Evolutionary conservation across 2,113 vertebrate species (phyloP).

Genomic region (Phocoena sinus): DNA sequence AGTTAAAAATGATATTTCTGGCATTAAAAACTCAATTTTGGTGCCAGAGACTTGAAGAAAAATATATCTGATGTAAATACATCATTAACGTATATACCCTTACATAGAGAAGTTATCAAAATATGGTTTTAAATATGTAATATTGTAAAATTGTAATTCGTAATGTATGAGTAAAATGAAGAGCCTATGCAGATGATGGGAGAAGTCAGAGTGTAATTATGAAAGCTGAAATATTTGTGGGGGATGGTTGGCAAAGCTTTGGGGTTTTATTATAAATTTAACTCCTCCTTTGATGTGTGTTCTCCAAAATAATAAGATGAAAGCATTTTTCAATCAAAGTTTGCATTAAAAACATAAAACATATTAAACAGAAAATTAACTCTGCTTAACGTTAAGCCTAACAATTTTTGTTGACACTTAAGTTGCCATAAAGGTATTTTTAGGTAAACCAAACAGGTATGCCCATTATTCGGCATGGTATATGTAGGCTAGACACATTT

Average conservation of each 20-base stretch:
- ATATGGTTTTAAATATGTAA: background rate
- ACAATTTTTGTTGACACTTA: background rate
- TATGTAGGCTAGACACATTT: background rate
- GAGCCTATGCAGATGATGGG: background rate
- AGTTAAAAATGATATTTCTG: background rate
- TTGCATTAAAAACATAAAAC: background rate
- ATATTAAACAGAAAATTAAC: background rate
- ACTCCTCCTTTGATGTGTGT: background rate
- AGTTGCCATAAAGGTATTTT: background rate
- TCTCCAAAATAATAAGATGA: background rate
- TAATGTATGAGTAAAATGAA: background rate
- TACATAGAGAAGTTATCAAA: background rate
- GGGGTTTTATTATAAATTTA: background rate
- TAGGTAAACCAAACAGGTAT: background rate
- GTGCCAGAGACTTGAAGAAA: background rate
- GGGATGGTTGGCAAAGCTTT: background rate
- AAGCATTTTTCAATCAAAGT: background rate
- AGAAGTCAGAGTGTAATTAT: background rate
- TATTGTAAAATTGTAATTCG: background rate
- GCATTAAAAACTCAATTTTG: background rate
- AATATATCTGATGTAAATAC: background rate
- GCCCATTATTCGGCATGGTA: fast-evolving
- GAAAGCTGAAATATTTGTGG: background rate
- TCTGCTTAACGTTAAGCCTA: background rate
- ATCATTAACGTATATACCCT: background rate